Conservation (phyloP, 2,888 invertebrate species). For the Anorthoa munda region DNA sequence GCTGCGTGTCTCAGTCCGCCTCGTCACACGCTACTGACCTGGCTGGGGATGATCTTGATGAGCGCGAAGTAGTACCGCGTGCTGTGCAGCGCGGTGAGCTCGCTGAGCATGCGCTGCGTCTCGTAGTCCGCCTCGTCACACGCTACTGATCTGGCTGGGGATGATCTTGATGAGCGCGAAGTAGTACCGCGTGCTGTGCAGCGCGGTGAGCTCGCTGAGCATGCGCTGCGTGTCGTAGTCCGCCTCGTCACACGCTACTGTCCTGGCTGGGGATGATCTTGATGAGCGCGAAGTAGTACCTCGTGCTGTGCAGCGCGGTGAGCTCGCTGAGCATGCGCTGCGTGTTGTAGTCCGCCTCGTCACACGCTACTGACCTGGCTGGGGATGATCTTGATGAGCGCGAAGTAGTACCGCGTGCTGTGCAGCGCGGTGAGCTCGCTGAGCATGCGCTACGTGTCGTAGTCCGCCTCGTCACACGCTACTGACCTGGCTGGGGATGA, state of each 20-base stretch:
- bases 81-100: slow-evolving; percentile 95
- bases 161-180: slow-evolving; percentile 95
- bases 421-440: slow-evolving; percentile 95
- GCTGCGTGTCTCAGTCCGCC: neutral
- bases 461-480: neutral
- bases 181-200: slow-evolving; percentile 96
- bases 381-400: slow-evolving; percentile 94
- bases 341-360: slow-evolving; percentile 95
- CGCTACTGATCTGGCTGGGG: slow-evolving; percentile 92
- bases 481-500: slow-evolving; percentile 94
- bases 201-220: slow-evolving; percentile 94
- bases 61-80: slow-evolving; percentile 97
- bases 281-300: slow-evolving; percentile 96
- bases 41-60: slow-evolving; percentile 94
- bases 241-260: neutral
- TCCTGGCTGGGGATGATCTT: slow-evolving; percentile 95
- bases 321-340: slow-evolving; percentile 95
- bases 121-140: slow-evolving; percentile 95
- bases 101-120: slow-evolving; percentile 94
- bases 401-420: slow-evolving; percentile 96
- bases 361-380: slow-evolving; percentile 92
- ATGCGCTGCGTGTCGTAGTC: slow-evolving; percentile 82
- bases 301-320: slow-evolving; percentile 94
- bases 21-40: slow-evolving; percentile 85
- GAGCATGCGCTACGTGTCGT: slow-evolving; percentile 88